Evolutionary conservation across 2,113 vertebrate species (phyloP), one percentile per base, ranked within the genome.

Genomic region (Pteruthius melanotis): DNA sequence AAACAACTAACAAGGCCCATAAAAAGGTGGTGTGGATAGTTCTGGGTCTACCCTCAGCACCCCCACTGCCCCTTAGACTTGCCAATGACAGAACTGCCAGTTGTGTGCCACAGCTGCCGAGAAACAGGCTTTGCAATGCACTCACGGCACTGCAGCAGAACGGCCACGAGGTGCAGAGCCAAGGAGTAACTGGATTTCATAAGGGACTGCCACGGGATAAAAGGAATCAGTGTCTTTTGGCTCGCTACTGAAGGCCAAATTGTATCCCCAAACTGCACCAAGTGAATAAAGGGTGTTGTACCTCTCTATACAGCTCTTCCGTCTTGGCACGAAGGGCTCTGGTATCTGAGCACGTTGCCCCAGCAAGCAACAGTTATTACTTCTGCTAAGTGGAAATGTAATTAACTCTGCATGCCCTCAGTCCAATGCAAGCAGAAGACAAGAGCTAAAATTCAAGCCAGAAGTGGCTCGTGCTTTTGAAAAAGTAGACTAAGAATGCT

Each of bases 271-370:
- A 66, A 72, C n/a, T 60, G n/a, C 12, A 37, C 27, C 18, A 69
- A 65, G 19, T 7, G 9, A 27, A 66, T 16, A 88, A 60, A 69
- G 49, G 22, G 57, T n/a, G 17, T 8, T 56, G 5, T 16, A 15
- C 11, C 21, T 83, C 60, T 74, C 28, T 78, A 7, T 24, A 37
- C 26, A 50, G 28, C 7, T 42, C 24, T 59, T 31, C 44, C 35
- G 4, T 39, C 47, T 65, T 75, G 27, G 68, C 13, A 44, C 0
- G 0, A 66, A 75, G 35, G 60, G 27, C n/a, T 70, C 23, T 6
- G 2, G 14, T 65, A 56, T 26, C 28, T 69, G n/a, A 83, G 72
- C 31, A 53, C 24, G 40, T 10, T 87, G n/a, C 19, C 17, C 15
- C 53, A 59, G 31, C 35, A 57, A 17, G 21, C 15, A 84, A 39